Evolutionary conservation across 2,797 vertebrate genomes (phyloP), one percentile per base, ranked within the genome.

Genomic region (Myotis daubentonii): DNA sequence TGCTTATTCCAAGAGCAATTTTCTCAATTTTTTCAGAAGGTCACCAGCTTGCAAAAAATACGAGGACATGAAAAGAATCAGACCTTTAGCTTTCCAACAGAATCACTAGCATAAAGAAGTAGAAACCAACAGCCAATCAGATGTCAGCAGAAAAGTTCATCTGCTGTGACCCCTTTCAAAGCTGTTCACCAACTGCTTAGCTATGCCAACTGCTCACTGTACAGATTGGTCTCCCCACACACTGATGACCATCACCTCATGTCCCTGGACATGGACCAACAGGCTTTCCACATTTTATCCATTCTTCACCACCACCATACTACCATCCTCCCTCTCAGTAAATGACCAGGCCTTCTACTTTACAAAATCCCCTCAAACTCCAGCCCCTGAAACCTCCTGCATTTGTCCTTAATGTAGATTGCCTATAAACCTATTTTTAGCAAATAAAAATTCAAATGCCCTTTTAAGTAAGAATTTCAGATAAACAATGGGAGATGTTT

Each of bases 1-100:
- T 91, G 83, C 92, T 93, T 84, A 89, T 92, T 93, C 96, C 96
- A 95, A 90, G 41, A 79, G 55, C 93, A 95, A 80, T 96, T 92
- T 95, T 95, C 93, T 97, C 92, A 66, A 86, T 68, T 95, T 95
- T 95, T 95, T 87, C 74, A 91, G 87, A 96, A 96, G 95, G 96
- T 96, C 93, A 95, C 74, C 93, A 96, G 92, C 94, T 96, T 95
- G 81, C 65, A 95, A 92, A 95, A 96, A 86, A 41, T 65, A 30
- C 87, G 49, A 93, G 76, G 68, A 89, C 90, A 51, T 76, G 79
- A 93, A 96, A 95, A 89, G 49, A 93, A 83, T 10, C 75, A 96
- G 89, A 88, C 79, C 85, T 95, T 93, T 87, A 79, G 13, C 76
- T 96, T 94, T 74, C 78, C 60, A 95, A 41, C 60, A 75, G 7